A percentile compares a stretch with the other conserved stretches of the same genome.
phyloP scores from a whole-genome alignment of 1,140 invertebrate species.

The Apis cerana region DNA sequence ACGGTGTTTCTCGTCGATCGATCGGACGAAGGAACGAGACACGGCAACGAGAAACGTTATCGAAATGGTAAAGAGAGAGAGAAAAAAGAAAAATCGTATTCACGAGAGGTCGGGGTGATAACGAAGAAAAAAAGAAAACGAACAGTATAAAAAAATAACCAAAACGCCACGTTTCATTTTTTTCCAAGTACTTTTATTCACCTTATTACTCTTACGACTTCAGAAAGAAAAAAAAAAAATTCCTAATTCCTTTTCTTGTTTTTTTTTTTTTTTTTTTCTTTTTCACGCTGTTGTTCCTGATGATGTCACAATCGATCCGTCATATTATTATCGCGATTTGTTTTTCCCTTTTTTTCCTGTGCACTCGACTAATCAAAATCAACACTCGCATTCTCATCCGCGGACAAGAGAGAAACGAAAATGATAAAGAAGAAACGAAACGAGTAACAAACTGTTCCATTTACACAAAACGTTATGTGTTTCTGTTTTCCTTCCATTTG shows the following conservation, averaged over 20 bases:
- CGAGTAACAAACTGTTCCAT: neutral
- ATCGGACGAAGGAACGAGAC: neutral
- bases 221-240: constrained; percentile 43
- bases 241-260: constrained; percentile 10
- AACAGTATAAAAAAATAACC: constrained; percentile 57
- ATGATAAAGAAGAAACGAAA: constrained; percentile 11
- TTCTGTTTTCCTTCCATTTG: constrained; percentile 19
- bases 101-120: neutral
- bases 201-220: constrained; percentile 68
- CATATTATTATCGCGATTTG: neutral
- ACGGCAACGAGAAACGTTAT: too few relatives aligned
- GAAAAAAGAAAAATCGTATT: neutral
- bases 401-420: constrained; percentile 14
- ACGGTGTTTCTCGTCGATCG: neutral
- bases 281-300: constrained; percentile 38
- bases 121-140: constrained; percentile 25
- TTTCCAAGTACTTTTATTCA: constrained; percentile 74
- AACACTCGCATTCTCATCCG: constrained; percentile 34
- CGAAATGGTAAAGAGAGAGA: too few relatives aligned
- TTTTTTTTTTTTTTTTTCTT: constrained; percentile 9
- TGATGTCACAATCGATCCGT: constrained; percentile 52
- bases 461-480: constrained; percentile 44
- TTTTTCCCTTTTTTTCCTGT: neutral
- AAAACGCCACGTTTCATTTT: constrained; percentile 58
- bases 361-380: constrained; percentile 22